Base-by-base conservation (phyloP, 2,797 vertebrate genomes). In the Staurois parvus region DNA sequence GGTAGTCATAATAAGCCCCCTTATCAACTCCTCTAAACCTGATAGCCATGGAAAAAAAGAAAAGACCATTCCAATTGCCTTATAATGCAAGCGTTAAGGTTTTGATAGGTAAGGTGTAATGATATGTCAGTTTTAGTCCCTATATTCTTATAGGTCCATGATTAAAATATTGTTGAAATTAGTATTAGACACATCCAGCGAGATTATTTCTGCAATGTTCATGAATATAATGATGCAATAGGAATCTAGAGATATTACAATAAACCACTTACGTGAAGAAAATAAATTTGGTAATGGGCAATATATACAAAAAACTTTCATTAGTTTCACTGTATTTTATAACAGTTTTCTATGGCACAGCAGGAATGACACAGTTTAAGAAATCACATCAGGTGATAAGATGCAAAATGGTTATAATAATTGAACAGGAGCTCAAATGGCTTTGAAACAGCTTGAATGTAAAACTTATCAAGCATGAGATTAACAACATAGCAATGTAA, bases 401-500 rank as follows among this genome's bases (percentile, higher is more conserved):
- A 81, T 76, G 73, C 73, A 76, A 66, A 59, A 70, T 28, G 0
- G 9, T 29, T 62, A 19, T 21, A 72, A 40, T 72, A n/a, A 34
- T 67, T 56, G 34, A 86, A 82, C 79, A 66, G 32, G 28, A 12
- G 68, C 17, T 80, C 45, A 30, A 62, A 69, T 21, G 52, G 85
- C 15, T 88, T 85, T 48, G 6, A 74, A 90, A 87, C 45, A 34
- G 19, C 59, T 75, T 77, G 84, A 59, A 67, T 84, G 73, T 89
- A 76, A 89, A 88, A 77, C 30, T 42, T 24, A 83, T 84, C 87
- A 88, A 84, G 81, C 72, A 28, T 79, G 69, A 59, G 40, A 80
- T 83, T 45, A 84, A 88, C 88, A 88, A 45, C 62, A 88, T 74
- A 76, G 88, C 7, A n/a, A 70, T 89, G 89, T 79, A 69, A 76